Evolutionary conservation across 2,797 vertebrate genomes (phyloP), one percentile per base, ranked within the genome.

Genomic region (Cuniculus paca): DNA sequence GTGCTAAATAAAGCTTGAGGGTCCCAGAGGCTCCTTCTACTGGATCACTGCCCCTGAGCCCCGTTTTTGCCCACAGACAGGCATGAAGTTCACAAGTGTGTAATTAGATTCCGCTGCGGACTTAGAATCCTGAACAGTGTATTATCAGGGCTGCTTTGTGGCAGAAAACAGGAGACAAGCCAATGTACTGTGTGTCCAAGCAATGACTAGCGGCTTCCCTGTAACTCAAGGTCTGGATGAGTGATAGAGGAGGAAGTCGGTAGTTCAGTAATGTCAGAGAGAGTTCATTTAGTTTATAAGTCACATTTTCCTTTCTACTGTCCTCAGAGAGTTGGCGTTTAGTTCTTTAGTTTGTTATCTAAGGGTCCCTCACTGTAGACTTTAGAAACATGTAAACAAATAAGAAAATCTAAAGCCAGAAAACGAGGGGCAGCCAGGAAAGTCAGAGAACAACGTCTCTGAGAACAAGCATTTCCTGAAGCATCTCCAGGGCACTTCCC

Each of bases 1-100:
- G 6, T 28, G 0, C 34, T 50, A 36, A 61, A 36, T 24, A 28
- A 81, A 88, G 24, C 24, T 22, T 28, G 14, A 31, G 0, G 3
- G 8, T 56, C 14, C 31, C 17, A 45, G 56, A 60, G n/a, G 1
- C 19, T 77, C 36, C 58, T 75, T 50, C 17, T 24, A 10, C 8
- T 45, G 34, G 1, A 17, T 54, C 0, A 0, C 17, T 39, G 4
- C 36, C 19, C 22, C 14, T 19, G 1, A 39, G 34, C 8, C 10
- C 34, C 2, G 1, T 63, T 83, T 80, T 56, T 20, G 6, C 48
- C 28, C 26, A 72, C 34, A 84, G 26, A 24, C 14, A 63, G 56
- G 31, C 7, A 52, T 36, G 45, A 24, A 74, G 50, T 93, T 50
- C 68, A 58, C 4, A 82, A 65, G 22, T 91, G 36, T 34, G 60